phyloP scores from a whole-genome alignment of 2,888 invertebrate genomes.

The Sesia bembeciformis region DNA sequence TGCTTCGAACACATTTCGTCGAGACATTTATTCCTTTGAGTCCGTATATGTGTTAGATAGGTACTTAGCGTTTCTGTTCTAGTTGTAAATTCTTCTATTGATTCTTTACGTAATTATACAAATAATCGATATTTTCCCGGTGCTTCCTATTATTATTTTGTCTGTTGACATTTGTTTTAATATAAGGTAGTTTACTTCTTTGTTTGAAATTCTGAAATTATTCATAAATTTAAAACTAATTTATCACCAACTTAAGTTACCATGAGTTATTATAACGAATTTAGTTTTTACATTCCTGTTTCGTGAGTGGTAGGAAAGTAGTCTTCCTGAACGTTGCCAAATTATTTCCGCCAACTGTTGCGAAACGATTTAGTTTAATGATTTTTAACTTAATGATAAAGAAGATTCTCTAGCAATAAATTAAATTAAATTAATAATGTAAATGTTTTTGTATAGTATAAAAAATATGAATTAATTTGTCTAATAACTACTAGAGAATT shows the following conservation, averaged over 20 bases:
- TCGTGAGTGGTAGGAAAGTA: conserved; percentile 72
- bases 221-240: conserved; percentile 32
- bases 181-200: conserved; percentile 54
- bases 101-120: conserved; percentile 22
- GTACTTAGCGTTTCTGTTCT: conserved; percentile 32
- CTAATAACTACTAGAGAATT: conserved; percentile 25
- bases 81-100: conserved; percentile 40
- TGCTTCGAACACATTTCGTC: too few relatives aligned
- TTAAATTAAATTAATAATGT: conserved; percentile 61
- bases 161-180: conserved; percentile 66
- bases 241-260: conserved; percentile 64
- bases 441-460: conserved; percentile 72
- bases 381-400: conserved; percentile 59
- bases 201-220: conserved; percentile 46
- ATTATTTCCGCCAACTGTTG: conserved; percentile 69
- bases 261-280: conserved; percentile 68
- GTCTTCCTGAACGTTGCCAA: conserved; percentile 74
- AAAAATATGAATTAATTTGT: conserved; percentile 52
- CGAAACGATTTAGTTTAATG: conserved; percentile 61
- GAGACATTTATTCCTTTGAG: background rate
- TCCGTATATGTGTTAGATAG: background rate
- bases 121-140: conserved; percentile 51
- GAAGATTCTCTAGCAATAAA: conserved; percentile 72
- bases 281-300: conserved; percentile 71
- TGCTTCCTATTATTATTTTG: conserved; percentile 70